These are phyloP conservation scores for Hypomecis atomaria DNA, from an alignment of 2,888 invertebrate genomes.

Conservation along the genomic window DNA sequence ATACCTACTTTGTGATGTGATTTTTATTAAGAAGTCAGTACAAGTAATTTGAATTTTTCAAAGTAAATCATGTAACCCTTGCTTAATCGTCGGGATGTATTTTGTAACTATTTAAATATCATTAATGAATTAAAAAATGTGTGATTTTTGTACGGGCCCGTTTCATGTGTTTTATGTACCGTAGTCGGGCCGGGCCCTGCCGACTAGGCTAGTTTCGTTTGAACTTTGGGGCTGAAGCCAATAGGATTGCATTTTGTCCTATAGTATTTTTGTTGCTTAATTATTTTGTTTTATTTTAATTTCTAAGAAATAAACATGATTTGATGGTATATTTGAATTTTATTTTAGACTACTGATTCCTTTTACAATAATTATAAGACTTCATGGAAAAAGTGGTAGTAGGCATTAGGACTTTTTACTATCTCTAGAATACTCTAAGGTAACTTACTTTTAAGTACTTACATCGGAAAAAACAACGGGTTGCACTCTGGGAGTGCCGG, in stretches of 20 bases:
- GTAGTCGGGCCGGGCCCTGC: slow-evolving; percentile 16
- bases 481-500: too few relatives aligned
- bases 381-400: too few relatives aligned
- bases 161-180: slow-evolving; percentile 21
- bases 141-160: slow-evolving; percentile 34
- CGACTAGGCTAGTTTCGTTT: slow-evolving; percentile 24
- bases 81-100: slow-evolving; percentile 66
- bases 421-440: too few relatives aligned
- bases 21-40: slow-evolving; percentile 68
- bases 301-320: slow-evolving; percentile 30
- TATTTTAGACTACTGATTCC: not conserved
- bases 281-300: slow-evolving; percentile 25
- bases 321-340: slow-evolving; percentile 27
- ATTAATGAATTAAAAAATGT: slow-evolving; percentile 28
- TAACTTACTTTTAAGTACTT: too few relatives aligned
- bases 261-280: slow-evolving; percentile 31
- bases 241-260: slow-evolving; percentile 28
- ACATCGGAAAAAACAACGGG: too few relatives aligned
- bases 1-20: slow-evolving; percentile 59
- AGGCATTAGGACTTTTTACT: too few relatives aligned
- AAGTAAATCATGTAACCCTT: slow-evolving; percentile 68
- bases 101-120: slow-evolving; percentile 51
- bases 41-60: slow-evolving; percentile 69
- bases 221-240: slow-evolving; percentile 14
- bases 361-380: too few relatives aligned